Conservation (phyloP, 2,888 invertebrate genomes). For the Amaurobius ferox region DNA sequence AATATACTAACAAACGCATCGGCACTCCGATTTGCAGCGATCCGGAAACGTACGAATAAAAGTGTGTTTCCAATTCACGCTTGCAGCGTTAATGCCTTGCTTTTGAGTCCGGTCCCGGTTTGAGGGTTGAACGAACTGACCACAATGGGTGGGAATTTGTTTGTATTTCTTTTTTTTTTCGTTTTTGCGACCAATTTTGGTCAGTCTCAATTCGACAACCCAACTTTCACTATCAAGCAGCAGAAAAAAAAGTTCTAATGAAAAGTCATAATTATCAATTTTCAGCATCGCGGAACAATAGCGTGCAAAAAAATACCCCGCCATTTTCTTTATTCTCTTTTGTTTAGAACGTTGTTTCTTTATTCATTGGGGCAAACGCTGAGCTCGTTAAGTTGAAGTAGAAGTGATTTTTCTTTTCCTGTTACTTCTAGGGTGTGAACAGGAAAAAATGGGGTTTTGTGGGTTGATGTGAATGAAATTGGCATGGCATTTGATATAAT, state of each 20-base stretch:
- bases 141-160: background rate
- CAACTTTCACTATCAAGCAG: background rate
- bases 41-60: background rate
- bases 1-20: background rate
- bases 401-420: background rate
- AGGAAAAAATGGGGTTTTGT: background rate
- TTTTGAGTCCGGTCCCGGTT: background rate
- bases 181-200: background rate
- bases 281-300: background rate
- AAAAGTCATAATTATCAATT: slow-evolving; percentile 6
- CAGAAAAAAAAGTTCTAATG: background rate
- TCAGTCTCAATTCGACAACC: background rate
- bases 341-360: background rate
- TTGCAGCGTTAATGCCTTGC: slow-evolving; percentile 2
- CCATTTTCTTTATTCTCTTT: background rate
- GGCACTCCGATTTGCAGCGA: background rate
- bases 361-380: background rate
- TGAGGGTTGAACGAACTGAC: background rate
- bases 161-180: background rate
- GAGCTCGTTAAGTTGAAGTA: background rate
- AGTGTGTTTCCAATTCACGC: slow-evolving; percentile 16
- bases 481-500: background rate
- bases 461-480: background rate
- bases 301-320: background rate
- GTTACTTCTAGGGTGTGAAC: slow-evolving; percentile 6